Percentiles rank a stretch among this genome's conserved stretches.
Evolutionary conservation across 2,888 invertebrate genomes (phyloP).

Genomic region (Erebia palarica): DNA sequence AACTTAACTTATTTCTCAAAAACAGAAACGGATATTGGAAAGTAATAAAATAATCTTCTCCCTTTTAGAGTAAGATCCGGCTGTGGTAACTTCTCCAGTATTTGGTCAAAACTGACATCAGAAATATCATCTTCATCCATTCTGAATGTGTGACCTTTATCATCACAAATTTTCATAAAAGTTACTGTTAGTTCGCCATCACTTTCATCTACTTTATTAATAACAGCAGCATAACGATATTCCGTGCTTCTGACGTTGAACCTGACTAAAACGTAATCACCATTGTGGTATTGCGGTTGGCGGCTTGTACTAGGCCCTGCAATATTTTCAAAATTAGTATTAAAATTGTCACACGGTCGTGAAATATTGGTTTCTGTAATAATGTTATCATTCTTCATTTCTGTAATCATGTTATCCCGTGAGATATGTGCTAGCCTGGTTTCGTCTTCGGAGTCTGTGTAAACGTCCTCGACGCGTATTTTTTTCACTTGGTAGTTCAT

Average conservation of each 20-base stretch:
- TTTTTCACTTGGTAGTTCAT: too few species aligned
- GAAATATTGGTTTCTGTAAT: too few species aligned
- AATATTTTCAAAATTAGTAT: too few species aligned
- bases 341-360: too few species aligned
- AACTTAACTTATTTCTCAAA: background rate
- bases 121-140: conserved; percentile 6
- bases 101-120: conserved; percentile 6
- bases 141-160: conserved; percentile 1
- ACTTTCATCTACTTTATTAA: background rate
- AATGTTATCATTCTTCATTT: too few species aligned
- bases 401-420: too few species aligned
- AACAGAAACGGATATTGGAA: conserved; percentile 1
- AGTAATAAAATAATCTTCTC: conserved; percentile 5
- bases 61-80: conserved; percentile 4
- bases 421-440: too few species aligned
- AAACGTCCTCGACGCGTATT: too few species aligned
- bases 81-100: conserved; percentile 4
- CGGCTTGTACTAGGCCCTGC: too few species aligned
- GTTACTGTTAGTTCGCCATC: conserved; percentile 4
- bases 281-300: too few species aligned
- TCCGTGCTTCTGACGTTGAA: background rate
- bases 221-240: conserved; percentile 1
- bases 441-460: too few species aligned
- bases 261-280: conserved; percentile 6
- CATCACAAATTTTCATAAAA: conserved; percentile 7